Percentiles rank a stretch among this genome's conserved stretches.
phyloP scores from a whole-genome alignment of 2,113 vertebrate genomes.

The Orientallactaga bullata region DNA sequence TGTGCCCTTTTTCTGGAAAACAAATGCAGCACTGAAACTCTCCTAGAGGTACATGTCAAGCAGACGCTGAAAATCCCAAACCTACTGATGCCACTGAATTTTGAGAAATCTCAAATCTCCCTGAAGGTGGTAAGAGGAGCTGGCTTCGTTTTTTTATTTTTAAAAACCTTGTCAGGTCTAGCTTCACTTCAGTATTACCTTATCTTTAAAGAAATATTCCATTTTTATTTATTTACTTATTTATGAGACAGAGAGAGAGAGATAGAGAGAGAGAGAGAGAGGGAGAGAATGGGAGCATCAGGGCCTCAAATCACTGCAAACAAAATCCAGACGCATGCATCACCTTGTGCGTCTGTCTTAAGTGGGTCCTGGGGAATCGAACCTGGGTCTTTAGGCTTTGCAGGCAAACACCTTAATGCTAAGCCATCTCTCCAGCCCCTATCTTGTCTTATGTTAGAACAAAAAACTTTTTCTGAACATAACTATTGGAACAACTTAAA shows the following conservation, averaged over 20 bases:
- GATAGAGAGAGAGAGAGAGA: too few relatives aligned
- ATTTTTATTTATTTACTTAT: too few relatives aligned
- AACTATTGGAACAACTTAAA: neutral
- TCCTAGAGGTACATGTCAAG: neutral
- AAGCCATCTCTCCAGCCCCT: too few relatives aligned
- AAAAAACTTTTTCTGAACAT: neutral
- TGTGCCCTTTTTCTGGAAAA: constrained; percentile 53
- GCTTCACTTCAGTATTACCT: neutral
- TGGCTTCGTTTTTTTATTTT: neutral
- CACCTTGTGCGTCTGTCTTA: too few relatives aligned
- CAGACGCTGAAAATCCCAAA: neutral
- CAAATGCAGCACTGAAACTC: constrained; percentile 49
- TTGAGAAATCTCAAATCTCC: neutral
- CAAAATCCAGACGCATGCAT: too few relatives aligned
- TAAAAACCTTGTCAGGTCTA: constrained; percentile 31
- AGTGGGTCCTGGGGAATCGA: too few relatives aligned
- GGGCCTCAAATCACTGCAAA: too few relatives aligned
- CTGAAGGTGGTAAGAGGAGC: neutral
- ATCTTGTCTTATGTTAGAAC: neutral
- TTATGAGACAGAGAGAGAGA: too few relatives aligned
- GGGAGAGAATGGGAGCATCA: too few relatives aligned
- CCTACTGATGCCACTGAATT: neutral
- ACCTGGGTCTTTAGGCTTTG: too few relatives aligned
- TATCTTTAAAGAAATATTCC: too few relatives aligned
- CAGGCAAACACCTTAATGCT: too few relatives aligned